A percentile compares a stretch with the other conserved stretches of the same genome.
phyloP scores from a whole-genome alignment of 2,113 vertebrate genomes.

The Maccullochella peelii region DNA sequence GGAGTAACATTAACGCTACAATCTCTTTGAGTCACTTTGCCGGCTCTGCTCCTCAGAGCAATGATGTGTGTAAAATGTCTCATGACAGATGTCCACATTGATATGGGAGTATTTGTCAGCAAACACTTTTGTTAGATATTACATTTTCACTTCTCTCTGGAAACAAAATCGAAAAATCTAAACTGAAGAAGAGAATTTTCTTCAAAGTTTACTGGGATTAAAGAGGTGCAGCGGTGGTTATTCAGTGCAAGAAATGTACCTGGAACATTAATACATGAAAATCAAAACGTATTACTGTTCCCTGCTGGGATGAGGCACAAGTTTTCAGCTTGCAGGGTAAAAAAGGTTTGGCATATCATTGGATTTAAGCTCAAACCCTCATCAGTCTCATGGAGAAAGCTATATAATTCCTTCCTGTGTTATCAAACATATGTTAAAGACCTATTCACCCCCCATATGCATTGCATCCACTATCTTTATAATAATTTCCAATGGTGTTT shows the following conservation, averaged over 20 bases:
- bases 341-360: slow-evolving; percentile 17
- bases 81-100: slow-evolving; percentile 64
- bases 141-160: slow-evolving; percentile 50
- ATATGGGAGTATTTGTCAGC: slow-evolving; percentile 70
- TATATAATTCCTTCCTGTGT: slow-evolving; percentile 33
- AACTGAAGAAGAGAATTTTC: slow-evolving; percentile 44
- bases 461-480: slow-evolving; percentile 26
- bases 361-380: slow-evolving; percentile 24
- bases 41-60: slow-evolving; percentile 33
- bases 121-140: slow-evolving; percentile 66
- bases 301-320: slow-evolving; percentile 23
- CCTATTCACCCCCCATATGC: slow-evolving; percentile 2
- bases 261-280: slow-evolving; percentile 56
- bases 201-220: slow-evolving; percentile 63
- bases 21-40: slow-evolving; percentile 56
- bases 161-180: slow-evolving; percentile 40
- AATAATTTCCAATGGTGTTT: slow-evolving; percentile 51
- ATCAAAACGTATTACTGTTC: slow-evolving; percentile 49
- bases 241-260: slow-evolving; percentile 46
- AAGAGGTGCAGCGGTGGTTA: slow-evolving; percentile 50
- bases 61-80: slow-evolving; percentile 56
- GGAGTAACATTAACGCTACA: slow-evolving; percentile 45
- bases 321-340: slow-evolving; percentile 30
- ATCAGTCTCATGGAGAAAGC: slow-evolving; percentile 8
- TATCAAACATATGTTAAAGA: slow-evolving; percentile 37